Conservation (phyloP, 2,797 vertebrate genomes). For the Allobates femoralis region DNA sequence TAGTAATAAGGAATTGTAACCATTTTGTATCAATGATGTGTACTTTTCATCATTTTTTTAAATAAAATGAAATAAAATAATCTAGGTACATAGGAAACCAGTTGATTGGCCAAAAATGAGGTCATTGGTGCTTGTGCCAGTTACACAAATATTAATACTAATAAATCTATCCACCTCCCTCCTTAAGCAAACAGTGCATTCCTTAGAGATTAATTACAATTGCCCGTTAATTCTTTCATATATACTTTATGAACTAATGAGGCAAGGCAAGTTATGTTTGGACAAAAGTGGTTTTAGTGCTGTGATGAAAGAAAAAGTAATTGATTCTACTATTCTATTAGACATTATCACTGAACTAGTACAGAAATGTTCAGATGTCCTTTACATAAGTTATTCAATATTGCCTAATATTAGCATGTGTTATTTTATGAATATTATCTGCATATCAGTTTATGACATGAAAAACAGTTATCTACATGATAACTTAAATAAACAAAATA, state of each 20-base stretch:
- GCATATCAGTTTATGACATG: background rate
- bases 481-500: too few relatives aligned
- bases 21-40: background rate
- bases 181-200: constrained; percentile 36
- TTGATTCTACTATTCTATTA: background rate
- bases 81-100: background rate
- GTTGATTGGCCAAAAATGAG: constrained; percentile 10
- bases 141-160: constrained; percentile 40
- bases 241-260: background rate
- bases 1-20: background rate
- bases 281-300: background rate
- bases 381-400: background rate
- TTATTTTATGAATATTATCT: background rate
- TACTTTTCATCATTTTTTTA: background rate
- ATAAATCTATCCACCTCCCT: constrained; percentile 38
- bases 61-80: background rate
- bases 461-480: background rate
- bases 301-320: background rate
- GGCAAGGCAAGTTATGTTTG: constrained; percentile 11
- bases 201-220: constrained; percentile 22
- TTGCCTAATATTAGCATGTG: background rate
- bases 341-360: background rate
- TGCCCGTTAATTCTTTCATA: background rate
- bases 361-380: background rate
- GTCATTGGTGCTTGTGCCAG: constrained; percentile 21